Evolutionary conservation across 1,140 invertebrate species (phyloP), one percentile per base, ranked within the genome.

Genomic region (Leptinotarsa undecemlineata): DNA sequence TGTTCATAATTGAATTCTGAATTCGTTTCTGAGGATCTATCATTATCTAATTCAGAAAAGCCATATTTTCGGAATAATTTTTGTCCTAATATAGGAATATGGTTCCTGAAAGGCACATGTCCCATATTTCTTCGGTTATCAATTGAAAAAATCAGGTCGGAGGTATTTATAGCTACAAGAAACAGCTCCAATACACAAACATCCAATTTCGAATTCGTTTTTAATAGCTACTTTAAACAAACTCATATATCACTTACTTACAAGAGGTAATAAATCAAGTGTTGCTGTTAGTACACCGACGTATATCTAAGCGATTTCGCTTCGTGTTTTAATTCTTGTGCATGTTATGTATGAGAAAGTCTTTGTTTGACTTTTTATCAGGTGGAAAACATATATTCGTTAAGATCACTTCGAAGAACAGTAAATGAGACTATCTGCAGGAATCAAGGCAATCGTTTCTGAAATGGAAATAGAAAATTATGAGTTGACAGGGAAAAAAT

Each of bases 201-300:
- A 57, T 57, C 51, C 51, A 57, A 57, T 57, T 57, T 57, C 51
- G 51, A 57, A 57, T 57, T 17, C 51, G 51, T 57, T 57, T 57
- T 57, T 57, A 57, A 57, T 57, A 57, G 51, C 51, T 57, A 57
- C 51, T 57, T 57, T 57, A 57, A 57, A 57, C 51, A 57, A 57
- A 57, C 51, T 57, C 51, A 57, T 57, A 57, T 57, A 57, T 57
- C 51, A 57, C 51, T 57, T 57, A 57, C 51, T 57, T 57, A 57
- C 51, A 57, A 57, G 51, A 57, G 51, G 51, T 57, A 57, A 57
- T 57, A 57, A 57, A 57, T 57, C 51, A 57, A 19, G 51, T 57
- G 51, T 57, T 57, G 51, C 51, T 57, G 51, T 57, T 57, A 57
- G 51, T 57, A 57, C 51, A n/a, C 51, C 51, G 51, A 57, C 51